Base-by-base conservation (phyloP, 2,797 vertebrate genomes). In the Acomys russatus region DNA sequence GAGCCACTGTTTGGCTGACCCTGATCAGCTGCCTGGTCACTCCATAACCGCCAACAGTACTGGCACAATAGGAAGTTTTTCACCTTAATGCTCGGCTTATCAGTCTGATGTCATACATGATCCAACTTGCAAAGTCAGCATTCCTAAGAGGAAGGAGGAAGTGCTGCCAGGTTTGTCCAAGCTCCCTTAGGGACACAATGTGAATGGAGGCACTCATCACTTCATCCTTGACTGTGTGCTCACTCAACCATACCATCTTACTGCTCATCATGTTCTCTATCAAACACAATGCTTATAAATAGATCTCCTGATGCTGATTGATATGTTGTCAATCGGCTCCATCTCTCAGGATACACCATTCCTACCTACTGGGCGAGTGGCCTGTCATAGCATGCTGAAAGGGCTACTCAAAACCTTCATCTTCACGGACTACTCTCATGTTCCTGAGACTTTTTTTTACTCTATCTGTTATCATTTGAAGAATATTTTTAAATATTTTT, bases 131-230 rank as follows among this genome's bases (percentile, higher is more conserved):
- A 63, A 70, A 90, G 15, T 92, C 28, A 6, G 5, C 25, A 38
- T 88, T 63, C 96, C 86, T 78, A 44, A 94, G 51, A 90, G 28
- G 30, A 89, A 92, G 54, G 38, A 51, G 25, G 10, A 93, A 22
- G 2, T 63, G 18, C 63, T 84, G 44, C 4, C 71, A 96, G 33
- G 70, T 44, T 94, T 89, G n/a, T 91, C 63, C 10, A 68, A 49
- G 7, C 70, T 93, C 63, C 74, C 30, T 28, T 71, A 68, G 30
- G 22, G 80, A 23, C 63, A 4, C 87, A 54, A 90, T 71, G 3
- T 87, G 70, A 92, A 91, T 66, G 68, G 25, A 89, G 86, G 66
- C 14, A 61, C 17, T 28, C 66, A 35, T 86, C 28, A 44, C 17
- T 4, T 17, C 51, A 82, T 66, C 35, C 25, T n/a, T 44, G 38